Percentiles rank a stretch among this genome's conserved stretches.
These are phyloP conservation scores for Bradynema listronoti DNA, from an alignment of 1,140 invertebrate genomes.

Conservation along the genomic window DNA sequence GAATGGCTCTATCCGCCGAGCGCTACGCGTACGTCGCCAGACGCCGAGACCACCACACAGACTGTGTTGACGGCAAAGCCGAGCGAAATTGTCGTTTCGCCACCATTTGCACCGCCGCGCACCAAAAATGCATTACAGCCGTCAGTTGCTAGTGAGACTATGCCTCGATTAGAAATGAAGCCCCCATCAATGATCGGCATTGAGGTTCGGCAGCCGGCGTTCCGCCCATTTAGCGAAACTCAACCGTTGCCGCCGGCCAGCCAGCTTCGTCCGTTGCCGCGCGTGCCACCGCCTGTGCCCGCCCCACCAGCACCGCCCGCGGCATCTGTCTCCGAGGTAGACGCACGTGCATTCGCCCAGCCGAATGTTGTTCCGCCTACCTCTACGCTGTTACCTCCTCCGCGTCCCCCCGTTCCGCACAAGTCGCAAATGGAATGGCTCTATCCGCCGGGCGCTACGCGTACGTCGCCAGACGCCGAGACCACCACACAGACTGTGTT, in stretches of 20 bases:
- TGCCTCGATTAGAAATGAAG: not conserved
- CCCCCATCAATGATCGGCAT: conserved; percentile 5
- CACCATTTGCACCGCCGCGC: too few species aligned
- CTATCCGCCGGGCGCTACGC: conserved; percentile 15
- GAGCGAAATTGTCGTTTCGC: not conserved
- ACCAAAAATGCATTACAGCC: too few species aligned
- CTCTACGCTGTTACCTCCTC: not conserved
- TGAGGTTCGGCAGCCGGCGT: not conserved
- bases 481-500: not conserved
- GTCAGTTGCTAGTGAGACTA: too few species aligned
- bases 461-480: not conserved
- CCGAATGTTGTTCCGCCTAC: conserved; percentile 2
- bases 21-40: conserved; percentile 8
- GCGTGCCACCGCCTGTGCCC: conserved; percentile 2
- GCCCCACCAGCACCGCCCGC: not conserved
- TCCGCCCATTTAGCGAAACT: not conserved
- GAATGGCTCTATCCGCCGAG: conserved; percentile 11
- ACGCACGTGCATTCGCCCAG: conserved; percentile 6
- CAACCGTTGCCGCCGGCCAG: not conserved
- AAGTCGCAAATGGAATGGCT: conserved; percentile 6
- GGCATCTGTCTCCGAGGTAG: too few species aligned
- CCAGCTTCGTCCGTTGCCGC: not conserved
- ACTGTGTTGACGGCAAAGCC: not conserved
- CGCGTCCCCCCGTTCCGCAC: not conserved
- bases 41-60: not conserved